Evolutionary conservation across 35 echinoderm and acorn worm species (phyloP), one percentile per base, ranked within the genome.

Genomic region (Lytechinus pictus): DNA sequence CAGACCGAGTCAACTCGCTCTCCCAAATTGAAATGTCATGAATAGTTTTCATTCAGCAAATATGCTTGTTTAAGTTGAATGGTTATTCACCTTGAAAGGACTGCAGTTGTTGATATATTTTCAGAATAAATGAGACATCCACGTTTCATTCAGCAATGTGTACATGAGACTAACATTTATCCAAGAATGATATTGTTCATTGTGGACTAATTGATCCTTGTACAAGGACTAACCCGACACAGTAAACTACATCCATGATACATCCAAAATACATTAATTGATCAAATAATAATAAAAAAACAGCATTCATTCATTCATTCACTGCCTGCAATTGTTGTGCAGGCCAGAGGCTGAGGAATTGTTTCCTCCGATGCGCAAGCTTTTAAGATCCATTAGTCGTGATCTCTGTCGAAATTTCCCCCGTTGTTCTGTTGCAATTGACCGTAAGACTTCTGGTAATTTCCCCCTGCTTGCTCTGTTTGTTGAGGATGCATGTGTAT

Each of bases 381-480:
- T 90, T 90, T 90, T 90, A 90, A 90, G 27, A 90, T 90, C 88
- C 88, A 90, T 90, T 90, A 90, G 88, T 54, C 52, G 88, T 90
- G 52, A 54, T 54, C 88, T 54, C 88, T 19, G 28, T 44, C 10
- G n/a, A 90, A 90, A 44, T 90, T 90, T 90, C 5, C 2, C 88
- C 88, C 24, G 28, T 54, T 52, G 52, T 90, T 90, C 88, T 90
- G 14, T 54, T 52, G 29, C 88, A 52, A 10, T 90, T 12, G 88
- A 44, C 28, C 88, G 52, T 54, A 90, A 90, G 88, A 90, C 28
- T 51, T 90, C 88, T 52, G 52, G 88, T 54, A 90, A 90, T 90
- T 90, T 44, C 10, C 88, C 33, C 33, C 33, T 13, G 88, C 88
- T 90, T 9, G 52, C 29, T 21, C 8, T 90, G 88, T 90, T 90